Conservation (phyloP, 2,113 vertebrate genomes). For the Alces alces region DNA sequence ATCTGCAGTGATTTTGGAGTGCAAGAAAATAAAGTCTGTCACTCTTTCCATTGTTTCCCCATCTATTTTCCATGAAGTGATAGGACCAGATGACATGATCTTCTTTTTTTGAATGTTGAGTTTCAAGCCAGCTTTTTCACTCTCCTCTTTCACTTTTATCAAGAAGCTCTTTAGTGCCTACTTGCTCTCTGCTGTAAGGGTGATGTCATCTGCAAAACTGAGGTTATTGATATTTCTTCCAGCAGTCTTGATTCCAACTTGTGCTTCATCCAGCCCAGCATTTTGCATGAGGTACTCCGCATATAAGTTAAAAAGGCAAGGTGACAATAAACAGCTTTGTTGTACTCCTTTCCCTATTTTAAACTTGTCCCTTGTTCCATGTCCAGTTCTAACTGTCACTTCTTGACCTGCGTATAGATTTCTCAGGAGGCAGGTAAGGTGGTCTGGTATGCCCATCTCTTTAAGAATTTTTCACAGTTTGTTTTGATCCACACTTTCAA, state of each 20-base stretch:
- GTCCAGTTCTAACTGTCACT: neutral
- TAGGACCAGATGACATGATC: neutral
- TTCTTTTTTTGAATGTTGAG: neutral
- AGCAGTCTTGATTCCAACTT: neutral
- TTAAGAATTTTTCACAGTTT: neutral
- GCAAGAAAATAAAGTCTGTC: neutral
- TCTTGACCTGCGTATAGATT: neutral
- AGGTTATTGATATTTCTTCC: neutral
- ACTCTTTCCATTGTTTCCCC: neutral
- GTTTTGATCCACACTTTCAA: neutral
- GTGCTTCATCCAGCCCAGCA: neutral
- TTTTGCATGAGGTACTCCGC: neutral
- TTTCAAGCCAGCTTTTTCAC: neutral
- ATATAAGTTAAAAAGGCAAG: neutral
- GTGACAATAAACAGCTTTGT: neutral
- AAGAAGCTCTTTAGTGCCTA: neutral
- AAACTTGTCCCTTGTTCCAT: rapidly evolving
- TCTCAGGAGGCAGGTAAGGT: neutral
- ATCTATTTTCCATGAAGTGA: neutral
- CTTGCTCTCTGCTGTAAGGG: neutral
- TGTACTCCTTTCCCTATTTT: neutral
- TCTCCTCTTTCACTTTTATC: neutral
- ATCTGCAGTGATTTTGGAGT: neutral
- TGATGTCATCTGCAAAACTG: neutral
- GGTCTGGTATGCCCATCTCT: neutral